phyloP scores from a whole-genome alignment of 2,888 invertebrate species.

The Apotomis betuletana region DNA sequence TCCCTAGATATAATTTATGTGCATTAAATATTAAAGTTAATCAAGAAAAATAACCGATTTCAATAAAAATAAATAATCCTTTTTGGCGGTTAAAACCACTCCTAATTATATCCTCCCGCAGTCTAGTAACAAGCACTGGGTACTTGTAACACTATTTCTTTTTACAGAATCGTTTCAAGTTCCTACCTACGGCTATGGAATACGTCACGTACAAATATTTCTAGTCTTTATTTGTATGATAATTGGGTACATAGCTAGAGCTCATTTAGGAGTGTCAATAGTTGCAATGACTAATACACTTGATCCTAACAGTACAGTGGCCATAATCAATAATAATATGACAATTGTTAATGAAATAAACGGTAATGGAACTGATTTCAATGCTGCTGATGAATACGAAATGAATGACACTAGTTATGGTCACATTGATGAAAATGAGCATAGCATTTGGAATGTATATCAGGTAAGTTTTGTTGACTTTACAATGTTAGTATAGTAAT shows the following conservation, averaged over 20 bases:
- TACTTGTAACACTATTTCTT: neutral
- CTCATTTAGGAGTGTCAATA: constrained; percentile 63
- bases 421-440: neutral
- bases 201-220: constrained; percentile 59
- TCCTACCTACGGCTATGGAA: constrained; percentile 57
- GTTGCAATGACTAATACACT: constrained; percentile 60
- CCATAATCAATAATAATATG: neutral
- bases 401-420: neutral
- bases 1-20: no score
- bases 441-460: constrained; percentile 46
- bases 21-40: no score
- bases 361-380: neutral
- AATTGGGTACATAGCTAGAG: constrained; percentile 54
- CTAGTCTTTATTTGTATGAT: constrained; percentile 53
- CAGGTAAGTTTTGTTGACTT: constrained; percentile 42
- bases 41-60: no score
- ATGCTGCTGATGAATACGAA: neutral
- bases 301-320: constrained; percentile 5
- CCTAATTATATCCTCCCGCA: no score
- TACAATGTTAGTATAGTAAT: no score
- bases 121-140: no score
- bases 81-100: no score
- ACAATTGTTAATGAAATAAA: neutral
- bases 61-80: no score
- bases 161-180: constrained; percentile 48